Base-by-base conservation (phyloP, 2,888 invertebrate species). In the Drosophila infuscata region DNA sequence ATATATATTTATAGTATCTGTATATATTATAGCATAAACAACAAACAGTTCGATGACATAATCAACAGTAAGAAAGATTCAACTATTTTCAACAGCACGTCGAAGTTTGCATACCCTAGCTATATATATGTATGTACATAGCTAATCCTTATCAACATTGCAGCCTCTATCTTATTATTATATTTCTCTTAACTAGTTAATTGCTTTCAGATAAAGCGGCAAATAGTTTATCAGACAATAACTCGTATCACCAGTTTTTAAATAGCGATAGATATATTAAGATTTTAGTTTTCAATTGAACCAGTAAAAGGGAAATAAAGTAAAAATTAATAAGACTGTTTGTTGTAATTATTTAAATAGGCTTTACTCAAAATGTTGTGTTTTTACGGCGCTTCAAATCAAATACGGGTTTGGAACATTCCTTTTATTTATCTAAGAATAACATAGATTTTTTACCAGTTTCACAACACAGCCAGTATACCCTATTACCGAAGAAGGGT, bases 11-110 rank as follows among this genome's bases (percentile, higher is more conserved):
- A 25, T n/a, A 51, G 25, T 12, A 5, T 46, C 20, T 4, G 17
- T 11, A 17, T 32, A 73, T 54, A 60, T 35, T 43, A 43, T n/a
- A n/a, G n/a, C n/a, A 6, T 46, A 46, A 70, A 38, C 29, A 69
- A 61, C 38, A 38, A 35, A 62, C 48, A 62, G 30, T 57, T 59
- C 53, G 82, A 81, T 89, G 90, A 90, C 89, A 89, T 89, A 89
- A 89, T 80, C 76, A 51, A 53, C 25, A n/a, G 30, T 12, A 78
- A 41, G 33, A 35, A 25, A 35, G 25, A 53, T 53, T 1, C 12
- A 29, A n/a, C 12, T n/a, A 38, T 25, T 54, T 25, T 36, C 53
- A 35, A 25, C 25, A 17, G 25, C 36, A 29, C n/a, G 7, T 38
- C 29, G 56, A 56, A 56, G n/a, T 12, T 29, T 38, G 38, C 56